A percentile compares a stretch with the other conserved stretches of the same genome.
phyloP scores from a whole-genome alignment of 2,797 vertebrate genomes.

The Centroberyx gerrardi region DNA sequence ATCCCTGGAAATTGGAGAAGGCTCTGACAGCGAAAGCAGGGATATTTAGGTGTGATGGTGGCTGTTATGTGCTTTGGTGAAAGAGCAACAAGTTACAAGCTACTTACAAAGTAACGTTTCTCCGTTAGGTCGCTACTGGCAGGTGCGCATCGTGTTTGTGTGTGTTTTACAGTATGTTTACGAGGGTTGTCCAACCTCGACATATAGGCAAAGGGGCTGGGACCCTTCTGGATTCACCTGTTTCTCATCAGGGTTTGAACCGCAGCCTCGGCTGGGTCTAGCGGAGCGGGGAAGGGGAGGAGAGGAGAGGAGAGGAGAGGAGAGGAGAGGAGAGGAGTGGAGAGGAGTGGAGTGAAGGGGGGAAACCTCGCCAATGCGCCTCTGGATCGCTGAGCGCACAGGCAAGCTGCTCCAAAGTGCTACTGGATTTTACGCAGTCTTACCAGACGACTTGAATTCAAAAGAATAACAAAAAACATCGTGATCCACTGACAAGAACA shows the following conservation, averaged over 20 bases:
- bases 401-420: slow-evolving; percentile 29
- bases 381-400: slow-evolving; percentile 20
- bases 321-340: too few species aligned
- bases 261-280: slow-evolving; percentile 18
- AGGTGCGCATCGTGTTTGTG: slow-evolving; percentile 39
- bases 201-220: not conserved
- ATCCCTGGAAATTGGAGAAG: not conserved
- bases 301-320: not conserved
- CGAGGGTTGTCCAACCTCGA: slow-evolving; percentile 9
- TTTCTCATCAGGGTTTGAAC: slow-evolving; percentile 51
- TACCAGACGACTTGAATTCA: slow-evolving; percentile 32
- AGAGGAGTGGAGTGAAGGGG: too few species aligned
- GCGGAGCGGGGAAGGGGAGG: not conserved
- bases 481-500: slow-evolving; percentile 16
- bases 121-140: slow-evolving; percentile 5
- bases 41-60: not conserved
- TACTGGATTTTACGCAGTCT: slow-evolving; percentile 30
- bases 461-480: slow-evolving; percentile 33
- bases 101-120: not conserved
- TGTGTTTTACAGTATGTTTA: slow-evolving; percentile 33
- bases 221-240: slow-evolving; percentile 51
- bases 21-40: not conserved
- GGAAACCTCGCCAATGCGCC: slow-evolving; percentile 13
- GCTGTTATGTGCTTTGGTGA: not conserved
- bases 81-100: slow-evolving; percentile 53